phyloP scores from a whole-genome alignment of 2,888 invertebrate genomes.

The Netelia inedita region DNA sequence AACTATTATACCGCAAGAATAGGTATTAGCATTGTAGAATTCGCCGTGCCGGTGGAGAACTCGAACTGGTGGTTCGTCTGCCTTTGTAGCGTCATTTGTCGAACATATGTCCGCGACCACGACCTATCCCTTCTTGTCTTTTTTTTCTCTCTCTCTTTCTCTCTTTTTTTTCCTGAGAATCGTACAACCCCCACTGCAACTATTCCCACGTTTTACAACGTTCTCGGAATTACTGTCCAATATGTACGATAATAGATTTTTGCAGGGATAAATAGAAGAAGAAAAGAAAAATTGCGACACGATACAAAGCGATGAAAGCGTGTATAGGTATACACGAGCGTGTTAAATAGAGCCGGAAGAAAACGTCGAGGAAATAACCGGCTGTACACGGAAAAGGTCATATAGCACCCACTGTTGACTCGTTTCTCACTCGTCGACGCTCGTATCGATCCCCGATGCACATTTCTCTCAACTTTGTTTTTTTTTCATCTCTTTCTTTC shows the following conservation, averaged over 20 bases:
- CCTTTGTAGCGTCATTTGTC: constrained; percentile 57
- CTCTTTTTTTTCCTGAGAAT: constrained; percentile 16
- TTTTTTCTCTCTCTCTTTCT: constrained; percentile 17
- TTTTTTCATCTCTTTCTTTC: constrained; percentile 9
- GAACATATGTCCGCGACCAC: constrained; percentile 58
- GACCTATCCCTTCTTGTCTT: constrained; percentile 55
- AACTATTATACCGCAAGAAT: constrained; percentile 26
- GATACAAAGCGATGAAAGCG: not conserved
- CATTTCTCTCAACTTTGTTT: constrained; percentile 11
- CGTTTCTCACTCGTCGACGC: constrained; percentile 29
- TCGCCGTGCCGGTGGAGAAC: constrained; percentile 10
- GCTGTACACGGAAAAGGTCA: constrained; percentile 47
- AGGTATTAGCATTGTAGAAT: constrained; percentile 13
- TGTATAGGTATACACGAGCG: not conserved
- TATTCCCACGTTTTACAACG: constrained; percentile 48
- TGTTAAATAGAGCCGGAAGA: constrained; percentile 1
- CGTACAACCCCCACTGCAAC: not conserved
- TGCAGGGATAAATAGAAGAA: constrained; percentile 10
- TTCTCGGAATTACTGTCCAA: not conserved
- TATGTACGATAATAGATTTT: constrained; percentile 47
- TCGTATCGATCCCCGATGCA: constrained; percentile 54
- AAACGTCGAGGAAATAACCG: constrained; percentile 22
- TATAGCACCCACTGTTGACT: constrained; percentile 37
- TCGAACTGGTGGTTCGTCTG: constrained; percentile 16
- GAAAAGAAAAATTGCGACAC: constrained; percentile 12